Base-by-base conservation (phyloP, 2,113 vertebrate species). In the Sprattus sprattus region DNA sequence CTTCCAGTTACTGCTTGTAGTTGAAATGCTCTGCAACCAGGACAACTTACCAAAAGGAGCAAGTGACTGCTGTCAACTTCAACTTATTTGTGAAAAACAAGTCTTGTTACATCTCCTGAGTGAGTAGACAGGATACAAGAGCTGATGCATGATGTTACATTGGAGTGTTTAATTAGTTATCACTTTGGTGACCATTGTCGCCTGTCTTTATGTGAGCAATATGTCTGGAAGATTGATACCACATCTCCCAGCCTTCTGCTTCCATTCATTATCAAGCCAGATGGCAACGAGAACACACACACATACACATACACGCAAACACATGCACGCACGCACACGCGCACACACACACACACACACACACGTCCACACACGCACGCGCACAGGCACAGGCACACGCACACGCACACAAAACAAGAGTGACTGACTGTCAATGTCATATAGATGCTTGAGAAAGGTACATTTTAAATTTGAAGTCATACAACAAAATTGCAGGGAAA, bases 191-290 rank as follows among this genome's bases (percentile, higher is more conserved):
- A 81, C 84, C 82, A 83, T 81, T 81, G 84, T 85, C 82, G 82
- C 47, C 81, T 82, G 78, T 67, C 75, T 83, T 60, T 85, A 83
- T 81, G 71, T n/a, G 45, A 50, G 20, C 81, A 39, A 71, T 83
- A 83, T 83, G 44, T 83, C 75, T 39, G 45, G n/a, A 85, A 85
- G 84, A 85, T 57, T 45, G 82, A 85, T 83, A 47, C 57, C 71
- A 81, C 52, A 8, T 85, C 87, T 83, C 57, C 47, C 45, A 47
- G 45, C 84, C 82, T 81, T 88, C 44, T 83, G 81, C 82, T 32
- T 83, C 54, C 45, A 46, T 54, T 49, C 84, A 88, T 85, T 85
- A 88, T 57, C 25, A 32, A 83, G 82, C 49, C 87, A 88, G 84
- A 88, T 88, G 87, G 84, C 78, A 64, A 10, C n/a, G 45, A 49